phyloP scores from a whole-genome alignment of 2,113 vertebrate genomes.

The Colaptes auratus region DNA sequence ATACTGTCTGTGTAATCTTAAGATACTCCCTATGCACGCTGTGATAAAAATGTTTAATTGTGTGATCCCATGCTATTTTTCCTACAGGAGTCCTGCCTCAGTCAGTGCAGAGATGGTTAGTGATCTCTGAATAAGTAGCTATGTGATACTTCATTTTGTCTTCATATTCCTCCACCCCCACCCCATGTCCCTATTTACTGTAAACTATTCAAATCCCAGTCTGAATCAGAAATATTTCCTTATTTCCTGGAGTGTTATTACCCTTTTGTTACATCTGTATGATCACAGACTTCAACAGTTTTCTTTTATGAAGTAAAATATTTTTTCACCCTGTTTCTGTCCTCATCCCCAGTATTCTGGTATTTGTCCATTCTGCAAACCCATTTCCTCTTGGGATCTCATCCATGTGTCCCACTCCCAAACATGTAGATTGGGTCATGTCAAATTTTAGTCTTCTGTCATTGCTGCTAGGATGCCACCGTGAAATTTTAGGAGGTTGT shows the following conservation, averaged over 20 bases:
- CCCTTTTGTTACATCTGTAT: conserved; percentile 51
- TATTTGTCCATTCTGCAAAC: conserved; percentile 47
- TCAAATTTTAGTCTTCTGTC: neutral
- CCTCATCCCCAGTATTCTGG: neutral
- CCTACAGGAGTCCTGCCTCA: conserved; percentile 53
- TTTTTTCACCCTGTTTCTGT: conserved; percentile 25
- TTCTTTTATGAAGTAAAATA: neutral
- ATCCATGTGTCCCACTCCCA: neutral
- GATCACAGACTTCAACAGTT: neutral
- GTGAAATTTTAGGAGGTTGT: neutral
- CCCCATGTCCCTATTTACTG: conserved; percentile 2
- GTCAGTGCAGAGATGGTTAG: conserved; percentile 64
- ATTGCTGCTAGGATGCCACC: neutral
- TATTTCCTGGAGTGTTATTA: conserved; percentile 48
- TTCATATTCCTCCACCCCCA: neutral
- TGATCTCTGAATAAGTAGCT: conserved; percentile 58
- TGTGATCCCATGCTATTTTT: conserved; percentile 62
- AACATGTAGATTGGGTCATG: neutral
- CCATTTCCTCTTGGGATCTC: neutral
- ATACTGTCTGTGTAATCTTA: neutral
- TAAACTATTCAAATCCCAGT: neutral
- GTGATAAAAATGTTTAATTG: conserved; percentile 57
- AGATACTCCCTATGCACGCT: neutral
- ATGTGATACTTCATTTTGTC: conserved; percentile 42
- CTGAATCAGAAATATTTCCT: conserved; percentile 2